phyloP scores from a whole-genome alignment of 1,140 invertebrate species.

The Penaeus vannamei region DNA sequence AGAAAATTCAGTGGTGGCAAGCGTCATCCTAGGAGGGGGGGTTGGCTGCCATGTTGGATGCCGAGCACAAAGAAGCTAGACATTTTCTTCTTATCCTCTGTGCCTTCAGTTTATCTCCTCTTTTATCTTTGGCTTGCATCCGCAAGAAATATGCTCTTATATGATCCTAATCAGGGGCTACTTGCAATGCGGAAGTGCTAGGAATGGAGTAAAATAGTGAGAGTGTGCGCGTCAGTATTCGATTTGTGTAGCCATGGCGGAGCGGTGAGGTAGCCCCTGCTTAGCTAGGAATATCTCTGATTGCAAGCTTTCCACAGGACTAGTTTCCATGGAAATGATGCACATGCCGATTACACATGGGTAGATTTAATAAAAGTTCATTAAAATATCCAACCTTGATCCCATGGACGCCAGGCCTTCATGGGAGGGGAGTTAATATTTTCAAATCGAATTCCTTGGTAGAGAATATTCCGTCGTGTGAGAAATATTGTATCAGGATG shows the following conservation, averaged over 20 bases:
- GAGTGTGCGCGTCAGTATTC: conserved; percentile 53
- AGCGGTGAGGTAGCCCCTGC: conserved; percentile 12
- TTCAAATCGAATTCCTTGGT: too few species aligned
- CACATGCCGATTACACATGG: too few species aligned
- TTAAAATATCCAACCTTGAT: too few species aligned
- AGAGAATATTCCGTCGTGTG: too few species aligned
- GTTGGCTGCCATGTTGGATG: conserved; percentile 60
- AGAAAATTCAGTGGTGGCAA: conserved; percentile 35
- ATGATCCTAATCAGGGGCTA: neutral
- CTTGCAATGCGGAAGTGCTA: neutral
- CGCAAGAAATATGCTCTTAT: conserved; percentile 10
- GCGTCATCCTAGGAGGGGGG: conserved; percentile 14
- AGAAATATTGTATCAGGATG: too few species aligned
- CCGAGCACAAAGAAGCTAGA: conserved; percentile 61
- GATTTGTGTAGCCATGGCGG: conserved; percentile 48
- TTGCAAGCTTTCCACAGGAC: neutral
- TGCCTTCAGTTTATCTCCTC: conserved; percentile 24
- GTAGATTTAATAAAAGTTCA: too few species aligned
- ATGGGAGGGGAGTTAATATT: too few species aligned
- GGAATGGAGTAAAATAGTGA: conserved; percentile 32
- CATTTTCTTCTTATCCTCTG: conserved; percentile 39
- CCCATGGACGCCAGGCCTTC: too few species aligned
- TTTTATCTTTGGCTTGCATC: neutral
- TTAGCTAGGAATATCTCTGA: conserved; percentile 36
- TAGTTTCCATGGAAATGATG: neutral